These are phyloP conservation scores for Megaleporinus macrocephalus DNA, from an alignment of 2,113 vertebrate species.

Conservation along the genomic window DNA sequence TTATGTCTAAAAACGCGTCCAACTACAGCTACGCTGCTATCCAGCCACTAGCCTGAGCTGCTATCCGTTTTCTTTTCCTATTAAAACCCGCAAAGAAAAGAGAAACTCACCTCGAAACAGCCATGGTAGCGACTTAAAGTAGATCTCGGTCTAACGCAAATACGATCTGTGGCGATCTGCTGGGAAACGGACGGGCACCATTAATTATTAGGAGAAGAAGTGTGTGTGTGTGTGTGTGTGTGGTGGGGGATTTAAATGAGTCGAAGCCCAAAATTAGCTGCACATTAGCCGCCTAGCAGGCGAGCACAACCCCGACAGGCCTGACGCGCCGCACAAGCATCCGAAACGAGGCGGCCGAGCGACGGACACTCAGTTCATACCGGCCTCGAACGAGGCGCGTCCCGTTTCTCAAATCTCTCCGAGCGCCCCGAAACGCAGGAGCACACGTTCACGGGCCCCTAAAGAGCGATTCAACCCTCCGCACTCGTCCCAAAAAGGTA, in stretches of 20 bases:
- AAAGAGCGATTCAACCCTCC: conserved; percentile 69
- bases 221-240: no score
- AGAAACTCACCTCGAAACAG: conserved; percentile 75
- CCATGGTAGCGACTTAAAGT: conserved; percentile 63
- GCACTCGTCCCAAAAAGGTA: conserved; percentile 69
- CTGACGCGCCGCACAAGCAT: conserved; percentile 43
- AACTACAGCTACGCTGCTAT: conserved; percentile 6
- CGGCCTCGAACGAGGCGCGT: conserved; percentile 67
- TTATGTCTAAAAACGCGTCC: no score
- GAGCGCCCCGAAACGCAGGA: conserved; percentile 30
- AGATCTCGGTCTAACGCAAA: neutral
- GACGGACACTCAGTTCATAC: conserved; percentile 3
- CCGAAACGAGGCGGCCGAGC: conserved; percentile 33
- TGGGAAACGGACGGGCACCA: conserved; percentile 58
- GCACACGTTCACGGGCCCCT: conserved; percentile 55
- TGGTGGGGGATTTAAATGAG: neutral
- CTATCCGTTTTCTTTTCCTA: neutral
- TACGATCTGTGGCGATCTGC: conserved; percentile 38
- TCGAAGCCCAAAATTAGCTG: conserved; percentile 3
- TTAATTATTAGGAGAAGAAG: conserved; percentile 17
- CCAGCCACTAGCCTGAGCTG: neutral
- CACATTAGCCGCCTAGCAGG: neutral
- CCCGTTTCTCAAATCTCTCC: conserved; percentile 54
- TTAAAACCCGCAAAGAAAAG: neutral
- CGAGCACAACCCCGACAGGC: conserved; percentile 33